These are phyloP conservation scores for Lindbergichthys nudifrons DNA, from an alignment of 2,797 vertebrate species.

Conservation along the genomic window DNA sequence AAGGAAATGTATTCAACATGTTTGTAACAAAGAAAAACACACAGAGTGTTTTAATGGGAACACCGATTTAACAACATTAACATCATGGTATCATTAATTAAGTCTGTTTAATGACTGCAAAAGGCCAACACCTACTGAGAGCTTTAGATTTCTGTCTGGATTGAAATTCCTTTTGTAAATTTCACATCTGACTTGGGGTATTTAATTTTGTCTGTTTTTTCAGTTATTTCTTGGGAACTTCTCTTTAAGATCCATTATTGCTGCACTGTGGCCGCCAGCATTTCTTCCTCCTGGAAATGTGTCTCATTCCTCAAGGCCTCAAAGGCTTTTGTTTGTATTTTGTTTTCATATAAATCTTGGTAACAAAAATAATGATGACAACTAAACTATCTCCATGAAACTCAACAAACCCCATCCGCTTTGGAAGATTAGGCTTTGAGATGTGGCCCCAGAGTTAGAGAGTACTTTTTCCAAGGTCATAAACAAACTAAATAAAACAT, in stretches of 20 bases:
- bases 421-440: background rate
- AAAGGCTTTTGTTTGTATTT: background rate
- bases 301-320: background rate
- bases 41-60: slow-evolving; percentile 5
- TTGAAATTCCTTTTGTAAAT: background rate
- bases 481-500: background rate
- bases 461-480: background rate
- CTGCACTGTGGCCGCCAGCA: background rate
- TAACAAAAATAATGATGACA: background rate
- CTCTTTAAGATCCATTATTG: background rate
- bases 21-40: slow-evolving; percentile 9
- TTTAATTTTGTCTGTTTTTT: background rate
- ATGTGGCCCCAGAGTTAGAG: background rate
- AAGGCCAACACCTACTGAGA: slow-evolving; percentile 3
- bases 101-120: slow-evolving; percentile 6
- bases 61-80: background rate
- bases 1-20: slow-evolving; percentile 33
- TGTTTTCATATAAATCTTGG: background rate
- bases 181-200: background rate
- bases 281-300: background rate
- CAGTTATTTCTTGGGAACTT: background rate
- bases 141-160: background rate
- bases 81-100: background rate
- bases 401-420: background rate
- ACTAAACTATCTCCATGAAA: background rate